Evolutionary conservation across 2,797 vertebrate species (phyloP), one percentile per base, ranked within the genome.

Genomic region (Rhabdomys pumilio): DNA sequence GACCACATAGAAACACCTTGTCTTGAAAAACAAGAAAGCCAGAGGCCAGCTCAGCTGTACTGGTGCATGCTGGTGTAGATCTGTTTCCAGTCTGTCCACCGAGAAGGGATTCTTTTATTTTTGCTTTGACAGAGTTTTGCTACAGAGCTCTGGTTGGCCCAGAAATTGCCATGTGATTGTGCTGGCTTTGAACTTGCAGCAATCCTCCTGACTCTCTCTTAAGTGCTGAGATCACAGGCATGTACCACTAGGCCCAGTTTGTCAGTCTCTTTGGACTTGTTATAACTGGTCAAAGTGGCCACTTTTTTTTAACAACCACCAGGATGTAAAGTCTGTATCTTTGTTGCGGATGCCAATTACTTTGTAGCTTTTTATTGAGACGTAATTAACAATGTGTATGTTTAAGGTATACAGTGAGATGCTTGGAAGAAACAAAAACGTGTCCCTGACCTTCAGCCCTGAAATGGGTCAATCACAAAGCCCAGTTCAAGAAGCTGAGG

Each of bases 351-450:
- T 34, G 24, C 55, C n/a, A 44, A 50, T 55, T 67, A 7, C 41
- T 55, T 86, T 72, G 26, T 63, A 55, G 67, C n/a, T 75, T 65
- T 63, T 22, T 87, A 55, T n/a, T 44, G 57, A 94, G 26, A 20
- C 65, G 24, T 26, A 94, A 29, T 29, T 76, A 61, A 55, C 59
- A 89, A 47, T 41, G 26, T 44, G 8, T 26, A 20, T 55, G 81
- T 90, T 67, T 55, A 90, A 89, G 47, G 47, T n/a, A 31, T 47
- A 65, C 47, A 94, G 20, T 59, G 73, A 57, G 38, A 89, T 19
- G 14, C 65, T 76, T 94, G 41, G 47, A 63, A 91, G 91, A 72
- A 31, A 47, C 89, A 73, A 65, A 82, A 82, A 44, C 59, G 57
- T 72, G 17, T 34, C 12, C 29, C 55, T 75, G 34, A 84, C 53